These are phyloP conservation scores for Epizoanthus stellaris DNA, from an alignment of 92 coral and sea anemone species.

Conservation along the genomic window DNA sequence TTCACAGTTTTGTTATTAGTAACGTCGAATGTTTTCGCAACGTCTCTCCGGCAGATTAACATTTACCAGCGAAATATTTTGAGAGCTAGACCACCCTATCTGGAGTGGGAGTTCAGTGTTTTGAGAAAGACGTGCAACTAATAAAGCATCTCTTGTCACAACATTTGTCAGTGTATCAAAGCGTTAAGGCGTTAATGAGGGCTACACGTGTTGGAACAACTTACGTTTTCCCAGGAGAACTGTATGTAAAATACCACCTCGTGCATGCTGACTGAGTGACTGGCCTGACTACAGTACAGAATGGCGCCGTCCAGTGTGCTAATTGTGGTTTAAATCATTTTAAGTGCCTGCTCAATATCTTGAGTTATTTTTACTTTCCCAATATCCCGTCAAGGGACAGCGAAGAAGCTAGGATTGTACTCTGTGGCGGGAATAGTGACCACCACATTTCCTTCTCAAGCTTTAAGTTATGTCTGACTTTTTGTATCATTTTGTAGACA, in stretches of 20 bases:
- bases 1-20: constrained; percentile 7
- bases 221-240: constrained; percentile 9
- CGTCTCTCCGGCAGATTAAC: not conserved
- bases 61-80: not conserved
- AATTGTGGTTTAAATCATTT: not conserved
- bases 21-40: not conserved
- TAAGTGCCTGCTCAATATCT: constrained; percentile 18
- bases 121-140: not conserved
- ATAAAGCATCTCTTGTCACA: not conserved
- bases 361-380: not conserved
- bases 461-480: not conserved
- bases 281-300: not conserved
- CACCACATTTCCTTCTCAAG: not conserved
- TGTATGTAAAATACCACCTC: not conserved
- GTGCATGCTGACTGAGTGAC: not conserved
- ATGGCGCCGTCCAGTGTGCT: not conserved
- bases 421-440: not conserved
- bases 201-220: not conserved
- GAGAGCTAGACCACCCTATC: not conserved
- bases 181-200: constrained; percentile 1
- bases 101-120: not conserved
- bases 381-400: not conserved
- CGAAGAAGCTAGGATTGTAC: not conserved
- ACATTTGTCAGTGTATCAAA: not conserved
- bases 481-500: not conserved